Evolutionary conservation across 2,888 invertebrate species (phyloP).

Genomic region (Tiphia femorata): DNA sequence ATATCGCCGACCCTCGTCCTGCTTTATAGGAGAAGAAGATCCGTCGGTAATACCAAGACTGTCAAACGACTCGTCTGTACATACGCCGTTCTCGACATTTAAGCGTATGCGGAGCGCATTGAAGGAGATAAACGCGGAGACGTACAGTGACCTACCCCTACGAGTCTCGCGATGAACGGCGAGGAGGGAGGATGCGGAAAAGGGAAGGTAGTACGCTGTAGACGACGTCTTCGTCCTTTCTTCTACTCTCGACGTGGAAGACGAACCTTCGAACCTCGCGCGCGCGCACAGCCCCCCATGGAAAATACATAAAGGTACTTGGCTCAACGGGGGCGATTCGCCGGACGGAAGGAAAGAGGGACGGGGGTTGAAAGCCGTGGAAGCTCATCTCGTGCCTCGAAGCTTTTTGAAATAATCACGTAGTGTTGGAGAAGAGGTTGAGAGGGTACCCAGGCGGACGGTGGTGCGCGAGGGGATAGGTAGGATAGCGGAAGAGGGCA

Average conservation of each 20-base stretch:
- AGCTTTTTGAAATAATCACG: conserved; percentile 64
- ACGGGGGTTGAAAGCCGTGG: conserved; percentile 4
- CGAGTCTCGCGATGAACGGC: neutral
- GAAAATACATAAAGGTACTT: no score
- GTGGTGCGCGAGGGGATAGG: conserved; percentile 28
- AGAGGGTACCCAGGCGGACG: conserved; percentile 35
- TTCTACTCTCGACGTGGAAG: no score
- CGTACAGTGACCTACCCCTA: conserved; percentile 30
- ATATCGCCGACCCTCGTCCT: no score
- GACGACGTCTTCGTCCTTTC: no score
- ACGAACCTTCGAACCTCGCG: no score
- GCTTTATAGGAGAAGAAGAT: no score
- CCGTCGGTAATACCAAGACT: no score
- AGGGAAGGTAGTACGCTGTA: no score
- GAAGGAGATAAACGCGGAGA: conserved; percentile 36
- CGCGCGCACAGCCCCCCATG: no score
- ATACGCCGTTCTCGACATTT: neutral
- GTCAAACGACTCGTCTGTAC: no score
- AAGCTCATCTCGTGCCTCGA: conserved; percentile 46
- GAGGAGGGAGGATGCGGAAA: neutral
- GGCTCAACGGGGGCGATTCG: neutral
- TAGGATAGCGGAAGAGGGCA: conserved; percentile 26
- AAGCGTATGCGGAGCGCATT: conserved; percentile 12
- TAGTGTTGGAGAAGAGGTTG: conserved; percentile 55
- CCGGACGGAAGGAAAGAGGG: conserved; percentile 10